Evolutionary conservation across 1,140 invertebrate genomes (phyloP), one percentile per base, ranked within the genome.

Genomic region (Hetaerina americana): DNA sequence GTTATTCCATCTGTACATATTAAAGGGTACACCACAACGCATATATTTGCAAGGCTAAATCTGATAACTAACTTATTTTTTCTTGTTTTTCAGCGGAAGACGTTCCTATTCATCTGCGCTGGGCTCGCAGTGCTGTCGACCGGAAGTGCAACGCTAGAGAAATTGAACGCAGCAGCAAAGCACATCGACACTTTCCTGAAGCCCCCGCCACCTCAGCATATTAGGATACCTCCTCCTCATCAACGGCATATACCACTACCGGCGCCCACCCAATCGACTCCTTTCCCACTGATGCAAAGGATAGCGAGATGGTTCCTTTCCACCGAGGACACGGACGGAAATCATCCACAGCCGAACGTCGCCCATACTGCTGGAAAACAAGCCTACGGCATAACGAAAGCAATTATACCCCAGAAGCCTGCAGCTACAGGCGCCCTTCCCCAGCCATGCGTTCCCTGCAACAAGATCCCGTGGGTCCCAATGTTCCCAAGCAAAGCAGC

Each of bases 381-480:
- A 57, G 10, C 15, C 40, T 3, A 57, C 40, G 15, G 10, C 40
- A 57, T n/a, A n/a, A n/a, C n/a, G n/a, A n/a, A n/a, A n/a, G n/a
- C n/a, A n/a, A 12, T 57, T 3, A n/a, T 10, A 1, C 2, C 40
- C 3, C 40, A 57, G 10, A 57, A 57, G 22, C 1, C 2, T n/a
- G 15, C 40, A 57, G 1, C 40, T 57, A 12, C 15, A 57, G 2
- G 2, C 22, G 15, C 40, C 3, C 15, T 57, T 12, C 15, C 15
- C 3, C 2, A 83, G 76, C 81, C 84, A 71, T 92, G 90, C 76
- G 88, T 89, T 77, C 83, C 88, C 70, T 93, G 91, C 76, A 91
- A 92, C 79, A 85, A 86, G 75, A 84, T 87, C 73, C 90, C 91
- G 70, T 93, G 91, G 91, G 86, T 90, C 73, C 91, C 91, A 3